Evolutionary conservation across 2,797 vertebrate species (phyloP).

Genomic region (Prionace glauca): DNA sequence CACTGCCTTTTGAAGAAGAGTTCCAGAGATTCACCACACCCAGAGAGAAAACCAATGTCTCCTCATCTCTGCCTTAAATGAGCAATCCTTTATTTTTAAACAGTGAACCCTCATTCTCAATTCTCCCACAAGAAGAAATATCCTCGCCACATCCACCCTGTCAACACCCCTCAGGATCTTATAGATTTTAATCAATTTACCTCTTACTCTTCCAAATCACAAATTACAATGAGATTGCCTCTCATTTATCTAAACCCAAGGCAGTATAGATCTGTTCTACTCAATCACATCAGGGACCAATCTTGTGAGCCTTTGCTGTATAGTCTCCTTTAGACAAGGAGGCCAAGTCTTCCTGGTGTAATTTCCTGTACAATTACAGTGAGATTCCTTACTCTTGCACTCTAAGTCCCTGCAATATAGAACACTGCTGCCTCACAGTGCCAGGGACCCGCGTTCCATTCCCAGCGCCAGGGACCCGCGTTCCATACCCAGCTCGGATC

Average conservation of each 20-base stretch:
- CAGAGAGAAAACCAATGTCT: too few species aligned
- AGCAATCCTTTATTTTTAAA: too few species aligned
- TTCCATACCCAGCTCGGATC: too few species aligned
- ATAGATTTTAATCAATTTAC: too few species aligned
- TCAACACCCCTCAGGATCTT: neutral
- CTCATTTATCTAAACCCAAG: neutral
- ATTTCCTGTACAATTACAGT: neutral
- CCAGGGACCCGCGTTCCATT: too few species aligned
- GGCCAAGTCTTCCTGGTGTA: neutral
- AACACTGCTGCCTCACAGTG: too few species aligned
- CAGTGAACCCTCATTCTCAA: neutral
- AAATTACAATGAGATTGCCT: neutral
- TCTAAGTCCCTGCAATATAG: neutral
- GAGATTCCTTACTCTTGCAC: neutral
- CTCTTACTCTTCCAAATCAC: too few species aligned
- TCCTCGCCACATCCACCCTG: neutral
- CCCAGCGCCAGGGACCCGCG: too few species aligned
- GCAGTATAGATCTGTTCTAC: too few species aligned
- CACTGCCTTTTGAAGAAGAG: too few species aligned
- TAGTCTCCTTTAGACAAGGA: neutral
- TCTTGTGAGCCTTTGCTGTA: neutral
- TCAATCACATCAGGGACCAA: neutral
- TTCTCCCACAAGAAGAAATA: neutral
- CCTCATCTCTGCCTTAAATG: too few species aligned
- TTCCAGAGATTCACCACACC: too few species aligned